Evolutionary conservation across 2,888 invertebrate genomes (phyloP).

Genomic region (Prenolepis imparis): DNA sequence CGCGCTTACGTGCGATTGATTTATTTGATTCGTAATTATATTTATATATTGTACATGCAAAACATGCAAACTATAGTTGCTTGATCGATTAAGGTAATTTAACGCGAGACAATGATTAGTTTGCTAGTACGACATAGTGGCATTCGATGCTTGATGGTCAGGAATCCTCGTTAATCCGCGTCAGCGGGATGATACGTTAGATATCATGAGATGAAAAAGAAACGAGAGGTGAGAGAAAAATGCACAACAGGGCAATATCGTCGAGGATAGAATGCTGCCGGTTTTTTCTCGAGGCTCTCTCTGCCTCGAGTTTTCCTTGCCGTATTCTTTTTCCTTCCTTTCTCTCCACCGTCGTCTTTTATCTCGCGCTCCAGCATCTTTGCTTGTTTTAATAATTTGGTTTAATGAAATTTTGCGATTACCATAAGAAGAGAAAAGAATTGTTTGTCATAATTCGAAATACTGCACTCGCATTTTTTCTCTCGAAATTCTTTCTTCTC

Average conservation of each 20-base stretch:
- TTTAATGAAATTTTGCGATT: slow-evolving; percentile 34
- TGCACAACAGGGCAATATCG: slow-evolving; percentile 51
- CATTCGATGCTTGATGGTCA: slow-evolving; percentile 69
- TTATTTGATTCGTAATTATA: slow-evolving; percentile 4
- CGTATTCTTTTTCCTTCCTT: slow-evolving; percentile 57
- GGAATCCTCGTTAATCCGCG: slow-evolving; percentile 75
- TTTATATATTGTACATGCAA: background rate
- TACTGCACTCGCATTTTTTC: background rate
- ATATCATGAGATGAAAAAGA: slow-evolving; percentile 70
- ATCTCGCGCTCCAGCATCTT: slow-evolving; percentile 18
- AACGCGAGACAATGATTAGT: slow-evolving; percentile 69
- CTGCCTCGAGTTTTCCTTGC: slow-evolving; percentile 38
- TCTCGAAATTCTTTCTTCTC: background rate
- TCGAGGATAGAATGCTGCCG: slow-evolving; percentile 56
- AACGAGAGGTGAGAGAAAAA: slow-evolving; percentile 62
- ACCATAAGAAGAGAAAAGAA: background rate
- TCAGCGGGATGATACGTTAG: slow-evolving; percentile 73
- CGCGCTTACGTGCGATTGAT: slow-evolving; percentile 12
- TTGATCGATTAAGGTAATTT: slow-evolving; percentile 59
- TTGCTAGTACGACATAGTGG: slow-evolving; percentile 68
- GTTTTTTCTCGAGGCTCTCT: slow-evolving; percentile 49
- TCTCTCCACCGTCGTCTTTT: background rate
- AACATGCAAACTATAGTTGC: no score
- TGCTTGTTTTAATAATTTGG: slow-evolving; percentile 45
- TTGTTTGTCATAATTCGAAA: background rate